Percentiles rank a stretch among this genome's conserved stretches.
These are phyloP conservation scores for Drosophila sproati DNA, from an alignment of 1,140 invertebrate species.

Conservation along the genomic window DNA sequence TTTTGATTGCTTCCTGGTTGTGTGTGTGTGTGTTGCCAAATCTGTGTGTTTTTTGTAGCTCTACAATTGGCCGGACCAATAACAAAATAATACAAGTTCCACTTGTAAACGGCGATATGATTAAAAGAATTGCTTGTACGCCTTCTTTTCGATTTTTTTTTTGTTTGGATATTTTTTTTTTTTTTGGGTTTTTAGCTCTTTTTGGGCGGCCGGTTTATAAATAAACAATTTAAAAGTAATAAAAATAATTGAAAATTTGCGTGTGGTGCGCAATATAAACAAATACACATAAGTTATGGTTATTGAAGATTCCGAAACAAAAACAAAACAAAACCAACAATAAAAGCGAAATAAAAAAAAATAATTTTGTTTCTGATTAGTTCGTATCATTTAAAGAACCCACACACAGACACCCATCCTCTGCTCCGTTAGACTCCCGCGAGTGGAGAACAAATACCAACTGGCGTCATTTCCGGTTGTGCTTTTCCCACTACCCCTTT, in stretches of 20 bases:
- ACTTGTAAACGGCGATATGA: constrained; percentile 50
- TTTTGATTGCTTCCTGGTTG: constrained; percentile 27
- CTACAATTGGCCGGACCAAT: constrained; percentile 18
- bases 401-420: neutral
- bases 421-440: too few relatives aligned
- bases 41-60: constrained; percentile 9
- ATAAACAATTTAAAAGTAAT: constrained; percentile 37
- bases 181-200: neutral
- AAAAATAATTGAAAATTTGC: constrained; percentile 44
- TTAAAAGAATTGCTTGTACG: constrained; percentile 29
- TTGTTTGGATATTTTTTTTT: neutral
- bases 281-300: constrained; percentile 23
- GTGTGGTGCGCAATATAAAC: constrained; percentile 38
- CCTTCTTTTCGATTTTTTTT: neutral
- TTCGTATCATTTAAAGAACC: constrained; percentile 54
- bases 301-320: neutral
- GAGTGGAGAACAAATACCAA: constrained; percentile 12
- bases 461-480: constrained; percentile 75
- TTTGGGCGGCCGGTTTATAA: constrained; percentile 8
- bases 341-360: constrained; percentile 3
- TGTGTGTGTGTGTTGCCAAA: constrained; percentile 15
- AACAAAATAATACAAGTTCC: constrained; percentile 24
- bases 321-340: neutral
- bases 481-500: neutral
- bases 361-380: constrained; percentile 59